A percentile compares a stretch with the other conserved stretches of the same genome.
These are phyloP conservation scores for Buceros bicornis DNA, from an alignment of 2,797 vertebrate genomes.

Conservation along the genomic window DNA sequence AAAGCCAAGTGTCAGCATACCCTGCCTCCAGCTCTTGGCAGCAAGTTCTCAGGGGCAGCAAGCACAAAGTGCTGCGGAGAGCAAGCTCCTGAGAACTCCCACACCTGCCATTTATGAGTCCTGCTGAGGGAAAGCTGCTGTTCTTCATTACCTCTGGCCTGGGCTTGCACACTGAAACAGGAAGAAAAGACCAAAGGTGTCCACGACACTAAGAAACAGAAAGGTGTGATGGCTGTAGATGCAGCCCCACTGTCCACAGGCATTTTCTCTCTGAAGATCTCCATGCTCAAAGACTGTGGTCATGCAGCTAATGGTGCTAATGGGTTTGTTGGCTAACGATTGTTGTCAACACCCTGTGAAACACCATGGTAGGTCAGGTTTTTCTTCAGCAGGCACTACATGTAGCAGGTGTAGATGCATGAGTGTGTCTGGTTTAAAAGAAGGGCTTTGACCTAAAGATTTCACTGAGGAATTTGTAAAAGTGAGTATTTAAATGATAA, in stretches of 20 bases:
- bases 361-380: fast-evolving
- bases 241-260: background rate
- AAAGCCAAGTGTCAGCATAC: fast-evolving
- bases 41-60: fast-evolving
- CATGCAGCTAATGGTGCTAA: fast-evolving
- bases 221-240: fast-evolving
- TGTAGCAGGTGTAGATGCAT: background rate
- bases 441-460: background rate
- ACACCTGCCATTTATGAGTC: background rate
- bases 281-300: fast-evolving
- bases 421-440: background rate
- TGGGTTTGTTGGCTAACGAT: background rate
- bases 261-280: fast-evolving
- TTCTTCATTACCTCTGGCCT: background rate
- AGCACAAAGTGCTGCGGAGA: background rate
- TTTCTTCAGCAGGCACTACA: background rate
- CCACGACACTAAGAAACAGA: fast-evolving
- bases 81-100: fast-evolving
- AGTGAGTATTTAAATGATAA: background rate
- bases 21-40: background rate
- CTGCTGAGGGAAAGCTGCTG: background rate
- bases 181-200: background rate
- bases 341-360: background rate
- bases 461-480: background rate
- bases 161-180: background rate